Evolutionary conservation across 1,140 invertebrate species (phyloP).

Genomic region (Antheraea mylitta): DNA sequence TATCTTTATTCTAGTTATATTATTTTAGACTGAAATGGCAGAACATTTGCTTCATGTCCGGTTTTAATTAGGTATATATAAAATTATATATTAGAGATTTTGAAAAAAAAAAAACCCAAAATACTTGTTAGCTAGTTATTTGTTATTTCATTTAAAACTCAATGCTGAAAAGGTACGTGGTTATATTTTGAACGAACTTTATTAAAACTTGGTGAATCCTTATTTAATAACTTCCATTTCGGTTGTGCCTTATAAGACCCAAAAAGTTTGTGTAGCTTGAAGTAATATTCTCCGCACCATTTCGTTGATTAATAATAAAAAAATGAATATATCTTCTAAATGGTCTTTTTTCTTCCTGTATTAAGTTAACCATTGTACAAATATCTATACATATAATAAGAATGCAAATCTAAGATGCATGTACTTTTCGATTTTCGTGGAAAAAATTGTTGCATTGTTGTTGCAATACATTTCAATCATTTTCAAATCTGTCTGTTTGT

Average conservation of each 20-base stretch:
- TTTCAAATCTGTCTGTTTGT: too few species aligned
- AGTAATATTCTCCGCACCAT: background rate
- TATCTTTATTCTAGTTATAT: too few species aligned
- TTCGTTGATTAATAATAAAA: background rate
- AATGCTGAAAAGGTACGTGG: background rate
- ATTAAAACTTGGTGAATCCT: background rate
- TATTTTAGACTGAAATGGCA: too few species aligned
- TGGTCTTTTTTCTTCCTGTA: background rate
- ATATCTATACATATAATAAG: too few species aligned
- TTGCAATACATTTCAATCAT: too few species aligned
- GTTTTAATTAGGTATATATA: too few species aligned
- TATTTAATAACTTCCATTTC: constrained; percentile 1
- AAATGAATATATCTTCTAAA: background rate
- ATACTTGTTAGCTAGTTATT: background rate
- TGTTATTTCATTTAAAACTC: background rate
- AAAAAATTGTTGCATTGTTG: too few species aligned
- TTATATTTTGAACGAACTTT: background rate
- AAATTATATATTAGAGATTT: too few species aligned
- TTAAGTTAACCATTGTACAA: too few species aligned
- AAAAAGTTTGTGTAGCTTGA: background rate
- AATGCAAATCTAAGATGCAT: too few species aligned
- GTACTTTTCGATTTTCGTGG: too few species aligned
- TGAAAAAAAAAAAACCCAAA: too few species aligned
- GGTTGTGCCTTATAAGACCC: background rate
- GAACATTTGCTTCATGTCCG: background rate